Conservation (phyloP, 1,140 invertebrate species). For the Akabosia matsudoensis region DNA sequence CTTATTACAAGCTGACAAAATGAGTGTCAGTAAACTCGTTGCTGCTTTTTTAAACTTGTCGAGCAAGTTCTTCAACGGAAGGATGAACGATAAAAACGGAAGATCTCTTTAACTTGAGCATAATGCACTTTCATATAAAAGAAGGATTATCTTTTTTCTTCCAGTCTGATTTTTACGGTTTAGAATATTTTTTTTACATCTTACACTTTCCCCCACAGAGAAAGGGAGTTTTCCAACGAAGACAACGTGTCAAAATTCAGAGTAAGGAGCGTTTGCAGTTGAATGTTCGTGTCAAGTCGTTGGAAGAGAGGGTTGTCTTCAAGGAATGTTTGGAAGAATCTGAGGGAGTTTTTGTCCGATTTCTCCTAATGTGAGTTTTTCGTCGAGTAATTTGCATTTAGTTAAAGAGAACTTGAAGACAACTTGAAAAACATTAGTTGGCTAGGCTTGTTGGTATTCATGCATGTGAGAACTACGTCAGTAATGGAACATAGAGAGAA, state of each 20-base stretch:
- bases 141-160: too few relatives aligned
- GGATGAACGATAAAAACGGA: neutral
- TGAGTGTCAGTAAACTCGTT: slow-evolving; percentile 21
- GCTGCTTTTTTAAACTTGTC: neutral
- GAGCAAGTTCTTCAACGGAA: neutral
- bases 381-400: slow-evolving; percentile 4
- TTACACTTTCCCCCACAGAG: neutral
- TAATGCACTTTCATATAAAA: too few relatives aligned
- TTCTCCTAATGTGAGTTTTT: neutral
- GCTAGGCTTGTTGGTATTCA: neutral
- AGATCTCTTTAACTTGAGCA: too few relatives aligned
- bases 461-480: neutral
- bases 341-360: neutral
- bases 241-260: neutral
- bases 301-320: too few relatives aligned
- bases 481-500: too few relatives aligned
- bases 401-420: neutral
- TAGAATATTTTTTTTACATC: too few relatives aligned
- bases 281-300: neutral
- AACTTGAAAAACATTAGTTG: neutral
- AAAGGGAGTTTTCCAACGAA: neutral
- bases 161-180: too few relatives aligned
- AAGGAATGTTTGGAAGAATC: neutral
- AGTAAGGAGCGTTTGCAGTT: slow-evolving; percentile 13
- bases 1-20: slow-evolving; percentile 18